Base-by-base conservation (phyloP, 2,888 invertebrate species). In the Andrena dorsata region DNA sequence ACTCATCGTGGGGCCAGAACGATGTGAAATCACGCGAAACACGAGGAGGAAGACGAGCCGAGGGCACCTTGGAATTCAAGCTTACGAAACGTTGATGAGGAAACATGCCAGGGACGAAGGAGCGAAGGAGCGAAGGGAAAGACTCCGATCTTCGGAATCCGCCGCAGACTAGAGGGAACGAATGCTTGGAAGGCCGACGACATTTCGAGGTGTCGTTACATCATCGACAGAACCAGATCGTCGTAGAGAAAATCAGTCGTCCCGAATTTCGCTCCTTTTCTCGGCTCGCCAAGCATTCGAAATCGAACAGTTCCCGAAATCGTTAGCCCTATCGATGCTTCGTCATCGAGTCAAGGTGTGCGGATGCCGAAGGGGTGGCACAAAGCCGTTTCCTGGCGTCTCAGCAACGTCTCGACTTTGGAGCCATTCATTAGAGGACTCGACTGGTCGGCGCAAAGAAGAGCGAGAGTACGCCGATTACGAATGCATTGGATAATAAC, bases 401-500 rank as follows among this genome's bases (percentile, higher is more conserved):
- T 80, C 84, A 64, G 65, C 84, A 82, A 82, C 82, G 84, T 87
- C 84, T 83, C 84, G 83, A 81, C 76, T 74, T 71, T 82, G 75
- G 26, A 74, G 77, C 74, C 84, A 87, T 88, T 86, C 84, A 80
- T 89, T 89, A 88, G 82, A 85, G 78, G 64, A 20, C 74, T 64
- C 69, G 20, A 2, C 20, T 20, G 65, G 28, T 79, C 41, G 69
- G 76, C 65, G 28, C 64, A 73, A 64, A 69, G 76, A 20, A 61
- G 13, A 82, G 77, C 80, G 76, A 72, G 85, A 85, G 83, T 80
- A 82, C 85, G 87, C 81, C 86, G 88, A 91, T 91, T 91, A 91
- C 88, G 78, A 89, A 91, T 91, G 88, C 90, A 91, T 90, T 90
- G 90, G 91, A 91, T 90, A 91, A 92, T 90, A 91, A 91, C 86